Evolutionary conservation across 2,888 invertebrate genomes (phyloP), one percentile per base, ranked within the genome.

Genomic region (Cryptophagus acutangulus): DNA sequence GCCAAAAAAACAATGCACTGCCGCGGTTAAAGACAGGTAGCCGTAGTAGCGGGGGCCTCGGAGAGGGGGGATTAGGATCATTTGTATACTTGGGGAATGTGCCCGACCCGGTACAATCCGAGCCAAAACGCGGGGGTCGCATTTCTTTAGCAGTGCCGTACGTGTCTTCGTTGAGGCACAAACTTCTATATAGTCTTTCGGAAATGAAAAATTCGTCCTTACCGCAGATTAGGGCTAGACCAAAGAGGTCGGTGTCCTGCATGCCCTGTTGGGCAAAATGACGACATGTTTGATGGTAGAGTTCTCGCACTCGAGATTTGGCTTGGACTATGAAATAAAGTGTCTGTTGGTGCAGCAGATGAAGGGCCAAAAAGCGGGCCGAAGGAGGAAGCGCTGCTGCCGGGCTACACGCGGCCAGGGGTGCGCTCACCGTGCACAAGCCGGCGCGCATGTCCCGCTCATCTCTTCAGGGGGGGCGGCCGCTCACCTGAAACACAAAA

Each of bases 161-260:
- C 26, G 4, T 26, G n/a, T n/a, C n/a, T n/a, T n/a, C n/a, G n/a
- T n/a, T n/a, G n/a, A n/a, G n/a, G n/a, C n/a, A n/a, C n/a, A n/a
- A n/a, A n/a, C n/a, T n/a, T n/a, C n/a, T n/a, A n/a, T n/a, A n/a
- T n/a, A n/a, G 20, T 6, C 5, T 20, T 20, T 20, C 20, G 20
- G 20, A 9, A 6, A 20, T 6, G 9, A 20, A n/a, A 12, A 28
- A 10, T 28, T 28, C 13, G 5, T 28, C 12, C 81, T 80, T 70
- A 89, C 89, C 89, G 77, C 83, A 83, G 66, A 84, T 77, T 63
- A 85, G 76, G 60, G 89, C 87, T 67, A 91, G 74, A 64, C 89
- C 89, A 74, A 90, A 90, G 61, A 89, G 80, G 65, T 88, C 85
- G 63, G 82, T 82, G 72, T 89, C 88, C 71, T 81, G 78, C 78